Base-by-base conservation (phyloP, 2,113 vertebrate species). In the Panurus biarmicus region DNA sequence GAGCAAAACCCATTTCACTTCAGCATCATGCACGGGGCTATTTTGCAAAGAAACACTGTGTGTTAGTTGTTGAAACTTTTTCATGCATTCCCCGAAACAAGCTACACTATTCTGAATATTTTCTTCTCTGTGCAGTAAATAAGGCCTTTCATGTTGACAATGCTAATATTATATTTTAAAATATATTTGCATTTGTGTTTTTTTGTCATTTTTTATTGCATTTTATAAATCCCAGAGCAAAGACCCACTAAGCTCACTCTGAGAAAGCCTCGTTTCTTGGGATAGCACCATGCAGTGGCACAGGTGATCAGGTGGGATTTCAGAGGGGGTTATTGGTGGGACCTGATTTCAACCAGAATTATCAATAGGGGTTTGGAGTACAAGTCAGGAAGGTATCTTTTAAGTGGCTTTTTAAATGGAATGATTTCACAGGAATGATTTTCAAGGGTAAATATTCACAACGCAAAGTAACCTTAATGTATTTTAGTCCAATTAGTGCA, bases 31-130 rank as follows among this genome's bases (percentile, higher is more conserved):
- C 94, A 95, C n/a, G 14, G 84, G 85, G 94, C 89, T 98, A 98
- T 98, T 98, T 98, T 97, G 98, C 97, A 97, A 97, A 97, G 98
- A 98, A 98, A 98, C 98, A 98, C 92, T 53, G 77, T 45, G 85
- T 98, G 98, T 98, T 98, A 98, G 98, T 98, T 98, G 98, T 98
- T 98, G 98, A 98, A 98, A 98, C 98, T 97, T 97, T 93, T 96
- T 96, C 94, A 51, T 95, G 97, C 97, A 95, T 98, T 97, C 98
- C 97, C 97, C 69, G 97, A 98, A 98, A 98, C 98, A 98, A 98
- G 97, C 89, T 94, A 96, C 96, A 97, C 96, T 97, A 91, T 93
- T 93, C 96, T 33, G 96, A 90, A 75, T 97, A 97, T 98, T 98
- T 98, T 97, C 96, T 96, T 92, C 97, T 92, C 96, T 77, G 94